Percentiles rank a stretch among this genome's conserved stretches.
Conservation (phyloP, 2,113 vertebrate genomes). For the Brachyhypopomus gauderio region DNA sequence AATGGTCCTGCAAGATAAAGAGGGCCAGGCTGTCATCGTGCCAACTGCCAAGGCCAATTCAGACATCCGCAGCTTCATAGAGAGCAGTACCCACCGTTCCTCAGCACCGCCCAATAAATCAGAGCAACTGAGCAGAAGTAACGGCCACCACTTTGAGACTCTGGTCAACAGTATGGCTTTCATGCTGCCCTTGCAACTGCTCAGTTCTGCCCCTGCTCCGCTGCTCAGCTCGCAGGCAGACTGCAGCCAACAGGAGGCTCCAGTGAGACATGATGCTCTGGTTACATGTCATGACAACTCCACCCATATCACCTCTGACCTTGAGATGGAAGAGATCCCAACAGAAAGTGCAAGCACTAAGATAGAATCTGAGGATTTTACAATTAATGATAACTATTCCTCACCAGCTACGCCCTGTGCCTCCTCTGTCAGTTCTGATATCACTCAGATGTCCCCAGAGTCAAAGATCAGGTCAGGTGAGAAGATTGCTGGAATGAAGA, state of each 20-base stretch:
- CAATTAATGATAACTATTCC: slow-evolving; percentile 82
- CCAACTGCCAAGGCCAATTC: slow-evolving; percentile 84
- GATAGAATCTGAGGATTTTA: slow-evolving; percentile 81
- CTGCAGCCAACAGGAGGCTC: slow-evolving; percentile 73
- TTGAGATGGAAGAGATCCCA: slow-evolving; percentile 73
- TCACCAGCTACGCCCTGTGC: slow-evolving; percentile 77
- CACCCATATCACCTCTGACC: slow-evolving; percentile 75
- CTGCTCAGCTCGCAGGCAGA: slow-evolving; percentile 83
- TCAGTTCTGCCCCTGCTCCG: slow-evolving; percentile 86
- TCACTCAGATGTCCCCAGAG: slow-evolving; percentile 83
- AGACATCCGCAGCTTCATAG: slow-evolving; percentile 94
- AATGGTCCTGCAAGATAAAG: slow-evolving; percentile 96
- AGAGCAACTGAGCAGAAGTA: slow-evolving; percentile 80
- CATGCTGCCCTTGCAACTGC: slow-evolving; percentile 93
- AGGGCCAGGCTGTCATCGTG: slow-evolving; percentile 84
- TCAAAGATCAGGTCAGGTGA: slow-evolving; percentile 78
- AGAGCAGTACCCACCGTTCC: slow-evolving; percentile 82
- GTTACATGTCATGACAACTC: slow-evolving; percentile 53
- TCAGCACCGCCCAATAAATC: slow-evolving; percentile 72
- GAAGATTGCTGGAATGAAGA: slow-evolving; percentile 80
- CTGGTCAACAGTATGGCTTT: slow-evolving; percentile 93
- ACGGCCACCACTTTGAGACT: slow-evolving; percentile 91
- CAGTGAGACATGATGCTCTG: slow-evolving; percentile 51
- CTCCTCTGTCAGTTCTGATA: slow-evolving; percentile 79
- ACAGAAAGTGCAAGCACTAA: slow-evolving; percentile 74